Base-by-base conservation (phyloP, 2,797 vertebrate species). In the Coregonus ussuriensis region DNA sequence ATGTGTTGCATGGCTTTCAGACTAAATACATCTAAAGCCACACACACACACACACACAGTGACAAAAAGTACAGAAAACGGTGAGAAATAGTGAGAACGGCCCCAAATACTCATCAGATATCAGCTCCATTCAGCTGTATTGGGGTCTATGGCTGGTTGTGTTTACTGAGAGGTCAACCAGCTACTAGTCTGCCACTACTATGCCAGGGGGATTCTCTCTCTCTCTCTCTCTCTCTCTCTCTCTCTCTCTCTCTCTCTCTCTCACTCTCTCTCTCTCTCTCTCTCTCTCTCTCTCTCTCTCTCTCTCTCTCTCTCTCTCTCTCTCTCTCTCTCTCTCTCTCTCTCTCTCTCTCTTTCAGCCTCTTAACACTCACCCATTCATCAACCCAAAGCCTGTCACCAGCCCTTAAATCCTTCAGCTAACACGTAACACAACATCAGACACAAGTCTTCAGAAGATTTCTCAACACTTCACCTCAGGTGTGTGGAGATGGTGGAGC, bases 331-430 rank as follows among this genome's bases (percentile, higher is more conserved):
- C n/a, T n/a, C 54, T 56, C 54, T 56, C 14, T 56, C 53, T 6
- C 54, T 54, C 52, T 54, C 14, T 54, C 52, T 54, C 13, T 54
- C 14, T 14, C 52, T 54, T 11, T 54, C 16, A 21, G 47, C 31
- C 65, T 33, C 83, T 86, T 87, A 90, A 82, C 77, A 41, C 73
- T 56, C 76, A 56, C 53, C n/a, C n/a, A 78, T 88, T 84, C 63
- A 86, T 87, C 86, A 82, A 69, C 59, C 3, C 62, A 31, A 31
- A 18, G 66, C 66, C 66, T 37, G 33, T 37, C 66, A 29, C 31
- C 31, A 67, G 65, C 62, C 62, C 21, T 65, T 65, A 65, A 63
- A 63, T 21, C 21, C 59, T 63, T 25, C 7, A 68, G 66, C 5
- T 68, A 68, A 68, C 15, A 31, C 31, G 4, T 5, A 35, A 15